phyloP scores from a whole-genome alignment of 2,113 vertebrate species.

The Pelodiscus sinensis region DNA sequence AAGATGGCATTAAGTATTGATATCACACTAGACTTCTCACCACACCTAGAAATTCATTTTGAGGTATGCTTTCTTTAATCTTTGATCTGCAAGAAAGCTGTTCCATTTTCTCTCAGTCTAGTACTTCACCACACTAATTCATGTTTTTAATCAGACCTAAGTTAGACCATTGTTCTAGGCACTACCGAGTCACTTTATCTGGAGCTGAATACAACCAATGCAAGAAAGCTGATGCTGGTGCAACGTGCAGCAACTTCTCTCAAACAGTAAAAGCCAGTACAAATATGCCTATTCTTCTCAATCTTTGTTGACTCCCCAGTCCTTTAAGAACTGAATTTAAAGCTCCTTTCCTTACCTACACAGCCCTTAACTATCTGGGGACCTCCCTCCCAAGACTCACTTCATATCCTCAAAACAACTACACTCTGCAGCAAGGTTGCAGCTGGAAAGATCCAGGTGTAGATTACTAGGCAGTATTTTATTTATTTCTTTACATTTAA shows the following conservation, averaged over 20 bases:
- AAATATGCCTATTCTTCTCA: not conserved
- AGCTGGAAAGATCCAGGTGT: not conserved
- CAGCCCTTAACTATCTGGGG: not conserved
- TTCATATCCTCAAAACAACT: not conserved
- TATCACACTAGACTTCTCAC: fast-evolving
- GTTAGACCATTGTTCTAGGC: not conserved
- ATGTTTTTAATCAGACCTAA: not conserved
- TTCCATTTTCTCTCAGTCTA: not conserved
- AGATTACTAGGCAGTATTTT: not conserved
- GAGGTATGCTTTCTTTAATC: not conserved
- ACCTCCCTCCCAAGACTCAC: not conserved
- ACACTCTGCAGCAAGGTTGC: not conserved
- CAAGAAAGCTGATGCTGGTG: not conserved
- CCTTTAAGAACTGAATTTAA: not conserved
- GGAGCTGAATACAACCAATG: not conserved
- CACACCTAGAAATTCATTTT: not conserved
- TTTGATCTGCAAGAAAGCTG: not conserved
- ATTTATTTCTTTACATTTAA: not conserved
- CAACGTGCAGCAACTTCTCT: not conserved
- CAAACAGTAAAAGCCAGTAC: not conserved
- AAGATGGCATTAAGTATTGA: not conserved
- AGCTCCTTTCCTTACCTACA: not conserved
- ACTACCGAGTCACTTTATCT: not conserved
- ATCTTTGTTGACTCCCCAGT: not conserved
- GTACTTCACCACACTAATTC: not conserved